Conservation (phyloP, 2,113 vertebrate genomes). For the Gymnarchus niloticus region DNA sequence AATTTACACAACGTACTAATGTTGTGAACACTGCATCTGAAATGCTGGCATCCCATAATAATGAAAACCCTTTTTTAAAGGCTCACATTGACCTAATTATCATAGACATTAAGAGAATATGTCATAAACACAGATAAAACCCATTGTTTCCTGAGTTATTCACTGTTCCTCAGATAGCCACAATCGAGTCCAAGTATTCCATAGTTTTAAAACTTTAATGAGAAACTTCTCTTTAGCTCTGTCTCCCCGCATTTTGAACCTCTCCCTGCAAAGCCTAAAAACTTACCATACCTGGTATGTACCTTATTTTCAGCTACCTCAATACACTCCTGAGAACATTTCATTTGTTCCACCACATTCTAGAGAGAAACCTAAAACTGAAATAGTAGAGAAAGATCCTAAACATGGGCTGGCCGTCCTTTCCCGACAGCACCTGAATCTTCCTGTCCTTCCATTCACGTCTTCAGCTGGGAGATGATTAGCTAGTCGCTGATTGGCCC, state of each 20-base stretch:
- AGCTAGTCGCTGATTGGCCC: neutral
- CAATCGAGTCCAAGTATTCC: neutral
- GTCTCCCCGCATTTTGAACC: neutral
- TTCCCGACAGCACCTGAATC: neutral
- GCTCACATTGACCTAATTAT: neutral
- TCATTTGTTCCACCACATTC: neutral
- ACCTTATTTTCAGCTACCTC: neutral
- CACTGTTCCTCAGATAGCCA: neutral
- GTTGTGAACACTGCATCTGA: slow-evolving; percentile 7
- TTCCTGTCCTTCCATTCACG: neutral
- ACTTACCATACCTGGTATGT: neutral
- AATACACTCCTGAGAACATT: neutral
- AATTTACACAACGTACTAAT: neutral
- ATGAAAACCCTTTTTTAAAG: neutral
- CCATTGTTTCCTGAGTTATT: neutral
- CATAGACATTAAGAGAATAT: neutral
- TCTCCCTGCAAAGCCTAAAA: neutral
- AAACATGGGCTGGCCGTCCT: neutral
- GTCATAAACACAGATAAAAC: neutral
- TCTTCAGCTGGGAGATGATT: neutral
- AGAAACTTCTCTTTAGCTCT: neutral
- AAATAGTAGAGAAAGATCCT: neutral
- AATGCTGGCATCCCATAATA: neutral
- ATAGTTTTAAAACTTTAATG: neutral
- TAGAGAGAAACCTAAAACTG: neutral